Base-by-base conservation (phyloP, 1,140 invertebrate genomes). In the Leptopilina boulardi region DNA sequence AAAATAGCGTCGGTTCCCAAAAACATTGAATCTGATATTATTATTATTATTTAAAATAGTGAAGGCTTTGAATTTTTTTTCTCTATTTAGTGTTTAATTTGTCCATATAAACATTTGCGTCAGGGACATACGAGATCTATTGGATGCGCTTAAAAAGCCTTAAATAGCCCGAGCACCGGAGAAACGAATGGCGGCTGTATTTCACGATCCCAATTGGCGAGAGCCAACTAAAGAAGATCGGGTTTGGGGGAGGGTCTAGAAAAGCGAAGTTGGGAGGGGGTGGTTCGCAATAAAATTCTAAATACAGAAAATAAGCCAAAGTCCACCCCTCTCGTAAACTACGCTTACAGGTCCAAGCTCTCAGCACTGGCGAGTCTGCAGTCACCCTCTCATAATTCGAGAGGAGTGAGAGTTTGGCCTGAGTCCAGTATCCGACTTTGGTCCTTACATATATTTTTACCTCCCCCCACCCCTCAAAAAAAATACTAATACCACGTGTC, bases 331-430 rank as follows among this genome's bases (percentile, higher is more conserved):
- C 23, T 30, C 59, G 59, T 66, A 66, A 66, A 66, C 26, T 66
- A 66, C 59, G 59, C 59, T 66, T 66, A 66, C 59, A 66, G 23
- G 59, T 66, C 59, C 59, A 9, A 66, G 59, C 59, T 66, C 26
- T 66, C 59, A 66, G 59, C 59, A 66, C 59, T 66, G 59, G 59
- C 59, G 59, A 66, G 59, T 66, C 59, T 66, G 59, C 59, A 66
- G 23, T 23, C 59, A 66, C 26, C 59, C 59, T 66, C 59, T 66
- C 59, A 66, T 66, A 66, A 66, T 66, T 66, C 59, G 59, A 66
- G 11, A 30, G 23, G 23, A 34, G 30, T 34, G 56, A 13, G 56
- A 66, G 56, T 23, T 66, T 66, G 59, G 59, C 59, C 26, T 15
- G 1, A 23, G 59, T 23, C 59, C 59, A 59, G 54, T 18, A 18